Evolutionary conservation across 2,797 vertebrate species (phyloP).

Genomic region (Limosa lapponica): DNA sequence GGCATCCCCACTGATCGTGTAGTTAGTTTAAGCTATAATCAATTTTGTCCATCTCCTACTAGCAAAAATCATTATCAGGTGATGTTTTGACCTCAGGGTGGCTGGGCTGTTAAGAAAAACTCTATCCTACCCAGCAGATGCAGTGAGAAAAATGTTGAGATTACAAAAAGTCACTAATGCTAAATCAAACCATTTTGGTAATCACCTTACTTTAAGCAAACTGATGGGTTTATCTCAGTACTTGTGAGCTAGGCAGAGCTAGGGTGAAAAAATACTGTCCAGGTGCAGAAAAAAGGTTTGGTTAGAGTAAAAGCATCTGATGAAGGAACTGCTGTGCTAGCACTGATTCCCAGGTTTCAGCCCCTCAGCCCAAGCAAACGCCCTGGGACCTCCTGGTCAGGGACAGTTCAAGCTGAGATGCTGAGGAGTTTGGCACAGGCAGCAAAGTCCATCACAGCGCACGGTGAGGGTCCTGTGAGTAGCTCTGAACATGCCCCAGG

Average conservation of each 20-base stretch:
- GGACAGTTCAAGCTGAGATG: background rate
- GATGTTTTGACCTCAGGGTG: background rate
- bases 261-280: background rate
- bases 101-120: background rate
- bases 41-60: background rate
- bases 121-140: background rate
- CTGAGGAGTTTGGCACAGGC: rapidly evolving
- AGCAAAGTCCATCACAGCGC: rapidly evolving
- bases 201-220: background rate
- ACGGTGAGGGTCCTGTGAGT: rapidly evolving
- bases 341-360: background rate
- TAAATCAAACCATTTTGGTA: background rate
- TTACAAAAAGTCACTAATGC: background rate
- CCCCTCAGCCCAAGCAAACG: background rate
- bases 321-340: background rate
- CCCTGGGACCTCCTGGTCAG: rapidly evolving
- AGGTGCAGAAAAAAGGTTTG: background rate
- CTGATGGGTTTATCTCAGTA: background rate
- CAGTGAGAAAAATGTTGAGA: background rate
- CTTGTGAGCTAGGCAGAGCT: background rate
- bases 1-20: background rate
- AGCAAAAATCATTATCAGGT: background rate
- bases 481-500: background rate
- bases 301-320: background rate
- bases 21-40: background rate